Percentiles rank a stretch among this genome's conserved stretches.
Conservation (phyloP, 2,797 vertebrate genomes). For the Zalophus californianus region DNA sequence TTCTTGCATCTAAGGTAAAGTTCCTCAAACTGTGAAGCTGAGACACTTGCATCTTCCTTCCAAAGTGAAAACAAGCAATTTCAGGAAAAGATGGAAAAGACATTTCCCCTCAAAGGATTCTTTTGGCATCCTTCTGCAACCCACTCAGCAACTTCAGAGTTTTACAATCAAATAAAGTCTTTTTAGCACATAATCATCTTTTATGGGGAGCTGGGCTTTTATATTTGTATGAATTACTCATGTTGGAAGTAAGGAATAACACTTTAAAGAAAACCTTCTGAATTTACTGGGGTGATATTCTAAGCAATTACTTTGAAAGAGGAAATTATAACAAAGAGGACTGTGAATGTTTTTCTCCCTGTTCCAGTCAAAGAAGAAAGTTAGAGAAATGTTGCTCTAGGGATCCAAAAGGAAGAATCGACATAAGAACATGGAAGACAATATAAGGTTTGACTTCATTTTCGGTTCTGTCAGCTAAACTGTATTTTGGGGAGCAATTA, state of each 20-base stretch:
- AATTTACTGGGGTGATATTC: neutral
- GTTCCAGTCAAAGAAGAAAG: neutral
- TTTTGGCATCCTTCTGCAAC: neutral
- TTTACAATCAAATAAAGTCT: slow-evolving; percentile 52
- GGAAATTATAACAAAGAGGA: neutral
- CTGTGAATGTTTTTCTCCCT: neutral
- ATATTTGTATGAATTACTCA: neutral
- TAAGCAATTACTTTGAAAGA: slow-evolving; percentile 59
- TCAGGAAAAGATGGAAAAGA: slow-evolving; percentile 17
- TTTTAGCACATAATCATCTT: slow-evolving; percentile 38
- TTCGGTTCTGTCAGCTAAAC: slow-evolving; percentile 43
- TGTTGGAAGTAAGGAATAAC: slow-evolving; percentile 56
- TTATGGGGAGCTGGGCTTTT: slow-evolving; percentile 24
- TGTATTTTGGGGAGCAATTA: slow-evolving; percentile 61
- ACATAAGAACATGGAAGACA: neutral
- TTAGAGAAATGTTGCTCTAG: neutral
- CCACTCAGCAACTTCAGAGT: slow-evolving; percentile 31
- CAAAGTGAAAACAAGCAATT: slow-evolving; percentile 60
- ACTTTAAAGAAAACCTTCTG: slow-evolving; percentile 52
- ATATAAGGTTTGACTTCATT: neutral
- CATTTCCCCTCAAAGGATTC: slow-evolving; percentile 23
- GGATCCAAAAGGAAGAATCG: neutral
- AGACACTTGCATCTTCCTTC: slow-evolving; percentile 11
- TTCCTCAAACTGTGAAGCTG: neutral
- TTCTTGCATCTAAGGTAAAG: neutral